Evolutionary conservation across 2,797 vertebrate species (phyloP).

Genomic region (Mus minutoides): DNA sequence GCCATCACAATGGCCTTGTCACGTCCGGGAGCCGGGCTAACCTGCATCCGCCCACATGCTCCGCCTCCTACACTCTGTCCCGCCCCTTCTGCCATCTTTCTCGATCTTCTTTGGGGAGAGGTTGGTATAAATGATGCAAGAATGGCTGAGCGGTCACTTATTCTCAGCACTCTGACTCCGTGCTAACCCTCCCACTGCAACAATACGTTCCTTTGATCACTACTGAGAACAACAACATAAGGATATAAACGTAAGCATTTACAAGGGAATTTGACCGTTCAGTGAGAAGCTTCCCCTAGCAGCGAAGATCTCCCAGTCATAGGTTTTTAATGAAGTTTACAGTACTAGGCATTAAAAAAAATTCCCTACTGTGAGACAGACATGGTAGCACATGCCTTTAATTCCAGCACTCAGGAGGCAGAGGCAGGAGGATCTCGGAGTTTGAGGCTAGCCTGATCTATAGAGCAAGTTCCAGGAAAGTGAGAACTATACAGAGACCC

Average conservation of each 20-base stretch:
- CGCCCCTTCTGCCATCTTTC: neutral
- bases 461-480: neutral
- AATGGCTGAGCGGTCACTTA: too few relatives aligned
- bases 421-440: neutral
- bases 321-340: neutral
- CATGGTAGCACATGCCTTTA: neutral
- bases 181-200: neutral
- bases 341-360: neutral
- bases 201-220: neutral
- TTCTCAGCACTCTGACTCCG: neutral
- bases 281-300: neutral
- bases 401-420: neutral
- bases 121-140: neutral
- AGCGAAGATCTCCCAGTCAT: neutral
- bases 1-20: neutral
- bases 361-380: neutral
- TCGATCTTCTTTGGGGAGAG: neutral
- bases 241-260: neutral
- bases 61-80: neutral
- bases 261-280: neutral
- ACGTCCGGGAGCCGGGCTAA: too few relatives aligned
- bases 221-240: neutral
- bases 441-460: neutral
- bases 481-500: neutral
- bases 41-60: neutral